These are phyloP conservation scores for Ips nitidus DNA, from an alignment of 1,140 invertebrate genomes.

Conservation along the genomic window DNA sequence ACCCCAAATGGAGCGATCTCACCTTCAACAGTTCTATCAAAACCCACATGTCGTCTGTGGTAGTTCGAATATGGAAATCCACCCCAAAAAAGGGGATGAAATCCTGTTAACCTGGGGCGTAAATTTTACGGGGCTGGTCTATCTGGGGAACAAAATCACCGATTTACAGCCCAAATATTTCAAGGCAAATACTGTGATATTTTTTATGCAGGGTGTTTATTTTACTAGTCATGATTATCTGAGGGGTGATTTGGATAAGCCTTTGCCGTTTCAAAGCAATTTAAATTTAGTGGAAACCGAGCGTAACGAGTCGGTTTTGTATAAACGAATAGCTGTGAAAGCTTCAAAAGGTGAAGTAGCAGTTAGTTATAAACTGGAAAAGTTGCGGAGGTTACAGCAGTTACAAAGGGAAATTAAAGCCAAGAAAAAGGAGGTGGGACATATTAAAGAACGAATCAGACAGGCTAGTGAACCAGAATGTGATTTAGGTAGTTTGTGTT, in stretches of 20 bases:
- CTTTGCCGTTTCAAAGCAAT: constrained; percentile 46
- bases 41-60: constrained; percentile 48
- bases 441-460: constrained; percentile 57
- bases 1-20: constrained; percentile 76
- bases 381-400: constrained; percentile 63
- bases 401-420: constrained; percentile 62
- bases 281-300: constrained; percentile 45
- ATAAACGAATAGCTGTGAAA: constrained; percentile 45
- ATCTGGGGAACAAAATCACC: constrained; percentile 73
- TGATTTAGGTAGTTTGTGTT: not conserved
- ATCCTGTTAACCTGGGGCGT: constrained; percentile 81
- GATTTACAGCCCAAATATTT: constrained; percentile 72
- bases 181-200: constrained; percentile 77
- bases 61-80: constrained; percentile 60
- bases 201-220: constrained; percentile 84
- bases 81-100: constrained; percentile 50
- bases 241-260: constrained; percentile 42
- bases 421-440: constrained; percentile 57
- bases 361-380: constrained; percentile 73
- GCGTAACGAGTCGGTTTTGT: constrained; percentile 42
- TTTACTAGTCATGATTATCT: constrained; percentile 62
- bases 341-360: constrained; percentile 63
- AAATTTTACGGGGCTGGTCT: constrained; percentile 77
- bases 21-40: constrained; percentile 17
- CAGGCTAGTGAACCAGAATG: constrained; percentile 11